Evolutionary conservation across 2,113 vertebrate genomes (phyloP), one percentile per base, ranked within the genome.

Genomic region (Gavia stellata): DNA sequence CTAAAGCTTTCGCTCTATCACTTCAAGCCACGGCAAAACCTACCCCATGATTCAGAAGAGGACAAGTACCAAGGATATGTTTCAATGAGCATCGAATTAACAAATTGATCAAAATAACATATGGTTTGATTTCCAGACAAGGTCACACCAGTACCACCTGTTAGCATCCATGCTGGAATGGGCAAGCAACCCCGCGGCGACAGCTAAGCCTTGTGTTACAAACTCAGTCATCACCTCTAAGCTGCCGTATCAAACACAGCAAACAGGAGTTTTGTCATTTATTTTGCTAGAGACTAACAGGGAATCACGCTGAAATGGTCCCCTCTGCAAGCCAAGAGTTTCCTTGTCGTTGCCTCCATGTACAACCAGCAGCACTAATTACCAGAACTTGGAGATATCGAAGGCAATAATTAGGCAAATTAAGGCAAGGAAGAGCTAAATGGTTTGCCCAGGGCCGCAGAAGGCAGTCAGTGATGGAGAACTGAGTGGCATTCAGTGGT

Each of bases 181-280:
- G 52, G 28, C 21, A 38, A 34, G 56, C 6, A 67, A 67, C 25
- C 40, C 40, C 3, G 0, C 13, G 17, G 47, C 1, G 2, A 34
- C 28, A 83, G 33, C 23, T 24, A 58, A 1, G 0, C 14, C 49
- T 14, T 24, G 45, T 17, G 16, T 56, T 25, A 34, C 12, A 17
- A 70, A 19, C 40, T 56, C 78, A 42, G 3, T 0, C 6, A 0
- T 40, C 72, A 63, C 56, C 67, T 61, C 40, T 20, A 47, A 44
- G 49, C 4, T 65, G 38, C 15, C 7, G 0, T n/a, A 53, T 49
- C 34, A 44, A 62, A 71, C 21, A n/a, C 0, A 38, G 53, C 24
- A 56, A 40, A 25, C 2, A 7, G 36, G 42, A 70, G 36, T 42
- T 91, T 33, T 55, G 52, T 8, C 71, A n/a, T 59, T 88, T 38